Conservation (phyloP, 2,797 vertebrate genomes). For the Chlorospingus flavigularis region DNA sequence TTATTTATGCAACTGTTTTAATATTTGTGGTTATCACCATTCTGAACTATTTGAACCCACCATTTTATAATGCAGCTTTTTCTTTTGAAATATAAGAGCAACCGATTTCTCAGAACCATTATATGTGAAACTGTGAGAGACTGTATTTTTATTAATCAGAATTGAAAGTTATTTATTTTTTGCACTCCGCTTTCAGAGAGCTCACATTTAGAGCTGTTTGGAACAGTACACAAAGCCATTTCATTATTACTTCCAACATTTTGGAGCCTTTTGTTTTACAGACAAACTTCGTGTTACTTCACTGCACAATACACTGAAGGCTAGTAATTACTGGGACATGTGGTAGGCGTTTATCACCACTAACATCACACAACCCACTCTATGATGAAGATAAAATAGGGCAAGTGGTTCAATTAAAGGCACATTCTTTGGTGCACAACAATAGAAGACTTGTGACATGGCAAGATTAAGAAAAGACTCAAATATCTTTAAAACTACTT, state of each 20-base stretch:
- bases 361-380: conserved; percentile 70
- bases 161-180: conserved; percentile 35
- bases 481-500: conserved; percentile 82
- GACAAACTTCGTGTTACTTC: conserved; percentile 65
- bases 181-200: neutral
- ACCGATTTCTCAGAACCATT: neutral
- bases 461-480: conserved; percentile 80
- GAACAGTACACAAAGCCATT: conserved; percentile 28
- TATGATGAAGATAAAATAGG: conserved; percentile 78
- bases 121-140: neutral
- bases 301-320: conserved; percentile 72
- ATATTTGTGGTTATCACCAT: neutral
- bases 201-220: conserved; percentile 22
- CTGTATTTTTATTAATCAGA: neutral
- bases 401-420: conserved; percentile 82
- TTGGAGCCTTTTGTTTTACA: conserved; percentile 68
- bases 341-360: conserved; percentile 75
- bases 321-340: conserved; percentile 79
- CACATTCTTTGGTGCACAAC: conserved; percentile 79
- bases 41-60: conserved; percentile 26
- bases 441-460: conserved; percentile 80
- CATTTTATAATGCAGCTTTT: neutral
- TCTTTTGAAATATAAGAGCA: conserved; percentile 9
- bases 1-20: conserved; percentile 2
- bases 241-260: conserved; percentile 70